Base-by-base conservation (phyloP, 2,113 vertebrate species). In the Notothenia coriiceps region DNA sequence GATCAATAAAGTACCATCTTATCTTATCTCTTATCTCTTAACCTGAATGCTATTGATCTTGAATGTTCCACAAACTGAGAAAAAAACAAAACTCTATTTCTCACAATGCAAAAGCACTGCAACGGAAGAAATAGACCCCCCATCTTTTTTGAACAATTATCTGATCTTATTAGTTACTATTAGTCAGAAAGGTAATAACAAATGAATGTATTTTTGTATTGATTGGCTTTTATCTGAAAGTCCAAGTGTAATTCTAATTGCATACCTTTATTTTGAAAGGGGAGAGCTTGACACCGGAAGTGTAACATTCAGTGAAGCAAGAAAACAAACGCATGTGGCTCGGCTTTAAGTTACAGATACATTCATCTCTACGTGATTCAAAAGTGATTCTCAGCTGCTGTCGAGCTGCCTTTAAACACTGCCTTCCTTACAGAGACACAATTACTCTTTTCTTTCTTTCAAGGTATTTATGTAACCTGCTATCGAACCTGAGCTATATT, bases 221-320 rank as follows among this genome's bases (percentile, higher is more conserved):
- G 5, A 40, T 40, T 40, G 35, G 35, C 35, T 40, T 40, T 40
- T 40, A 40, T 29, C 29, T 29, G 29, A 29, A 29, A 29, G 29
- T 29, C 29, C 29, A 29, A 29, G 29, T 29, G 29, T 29, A 29
- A 29, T 29, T 29, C 29, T 29, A 29, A 29, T 29, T 29, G 29
- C 29, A 29, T 29, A 29, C 18, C 1, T 44, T 85, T 81, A 81
- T 70, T 79, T 78, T 83, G 83, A 83, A 74, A 77, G 14, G 22
- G 0, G 9, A 0, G 13, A 8, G 2, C 29, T 6, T 49, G 1
- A 68, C 18, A 40, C 71, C 59, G 84, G 90, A 86, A 84, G 81
- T 74, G 50, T 8, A 55, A 22, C 6, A 0, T 49, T 17, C 6
- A 0, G 1, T 17, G 20, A 52, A 9, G 56, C 18, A 46, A 6